Base-by-base conservation (phyloP, 2,888 invertebrate genomes). In the Agriopis leucophaearia region DNA sequence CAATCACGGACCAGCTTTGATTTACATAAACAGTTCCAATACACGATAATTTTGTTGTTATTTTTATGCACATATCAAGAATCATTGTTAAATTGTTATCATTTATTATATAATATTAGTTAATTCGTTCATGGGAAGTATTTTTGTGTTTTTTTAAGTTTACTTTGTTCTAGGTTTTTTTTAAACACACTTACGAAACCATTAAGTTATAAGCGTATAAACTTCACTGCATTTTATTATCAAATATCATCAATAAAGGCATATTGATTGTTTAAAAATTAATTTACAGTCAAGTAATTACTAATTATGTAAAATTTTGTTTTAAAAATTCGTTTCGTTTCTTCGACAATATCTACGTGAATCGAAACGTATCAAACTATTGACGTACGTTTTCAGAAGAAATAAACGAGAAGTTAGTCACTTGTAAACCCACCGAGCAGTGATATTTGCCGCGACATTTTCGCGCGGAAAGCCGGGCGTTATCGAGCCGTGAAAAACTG, bases 401-500 rank as follows among this genome's bases (percentile, higher is more conserved):
- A 94, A 94, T 89, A 94, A 91, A 88, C 88, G 76, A 92, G 94
- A 94, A 94, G 90, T 85, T 89, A 88, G 91, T 77, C 66, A 72
- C 69, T 82, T 81, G 80, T 87, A 74, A 79, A 79, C 81, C 84
- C 84, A 82, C 81, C 79, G 84, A 82, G 86, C 73, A 82, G 81
- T 82, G 78, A 88, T 88, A 90, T 91, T 94, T 91, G 92, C 91
- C 94, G 94, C 94, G 93, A 93, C 92, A 93, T 94, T 94, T 93
- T 94, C 94, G 94, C 94, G 94, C 94, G 94, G 93, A 92, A 94
- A 91, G 94, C 92, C 92, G 92, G 93, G 91, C 93, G 92, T 92
- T 92, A 94, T 92, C 87, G 89, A 93, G 92, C 92, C 91, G 91
- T 92, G 90, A 91, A 93, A 92, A 91, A 81, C 87, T 89, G 80